Base-by-base conservation (phyloP, 2,888 invertebrate genomes). In the Hirtodrosophila histrioides region DNA sequence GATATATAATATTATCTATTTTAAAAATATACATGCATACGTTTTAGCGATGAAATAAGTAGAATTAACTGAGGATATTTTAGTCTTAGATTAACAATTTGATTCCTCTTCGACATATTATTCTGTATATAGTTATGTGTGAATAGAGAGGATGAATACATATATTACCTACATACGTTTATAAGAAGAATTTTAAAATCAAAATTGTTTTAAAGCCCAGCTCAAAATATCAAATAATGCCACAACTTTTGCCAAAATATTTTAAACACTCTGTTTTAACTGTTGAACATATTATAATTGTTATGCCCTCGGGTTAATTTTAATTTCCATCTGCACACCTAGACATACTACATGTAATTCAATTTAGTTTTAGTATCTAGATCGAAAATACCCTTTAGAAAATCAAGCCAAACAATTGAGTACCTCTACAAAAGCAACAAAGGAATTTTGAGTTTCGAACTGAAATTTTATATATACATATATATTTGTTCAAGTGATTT, bases 201-300 rank as follows among this genome's bases (percentile, higher is more conserved):
- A 55, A 58, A 69, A 65, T 68, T 62, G 48, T 78, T 85, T 85
- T 81, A 78, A 65, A 54, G 61, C 61, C 46, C 57, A 53, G 72
- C 78, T 78, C 57, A 70, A 75, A 70, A 75, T 56, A 74, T 41
- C 60, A 53, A 58, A 48, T 8, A 17, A 17, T 17, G 17, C 17
- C 17, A 17, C 17, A 17, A 17, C 17, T 17, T 17, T 17, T 71
- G 80, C 72, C 76, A 76, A 79, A 17, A 64, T 54, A 12, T 45
- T 78, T 78, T 57, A 39, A 62, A 49, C 9, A 27, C 50, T 58
- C 53, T 43, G 35, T 76, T 66, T 76, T 78, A 62, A 75, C 40
- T 63, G 69, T 75, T 76, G 50, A 53, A 60, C 40, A 27, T 27
- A 27, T 27, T 27, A 64, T 50, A 50, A 56, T 54, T 71, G 66